Evolutionary conservation across 2,113 vertebrate species (phyloP), one percentile per base, ranked within the genome.

Genomic region (Cygnus atratus): DNA sequence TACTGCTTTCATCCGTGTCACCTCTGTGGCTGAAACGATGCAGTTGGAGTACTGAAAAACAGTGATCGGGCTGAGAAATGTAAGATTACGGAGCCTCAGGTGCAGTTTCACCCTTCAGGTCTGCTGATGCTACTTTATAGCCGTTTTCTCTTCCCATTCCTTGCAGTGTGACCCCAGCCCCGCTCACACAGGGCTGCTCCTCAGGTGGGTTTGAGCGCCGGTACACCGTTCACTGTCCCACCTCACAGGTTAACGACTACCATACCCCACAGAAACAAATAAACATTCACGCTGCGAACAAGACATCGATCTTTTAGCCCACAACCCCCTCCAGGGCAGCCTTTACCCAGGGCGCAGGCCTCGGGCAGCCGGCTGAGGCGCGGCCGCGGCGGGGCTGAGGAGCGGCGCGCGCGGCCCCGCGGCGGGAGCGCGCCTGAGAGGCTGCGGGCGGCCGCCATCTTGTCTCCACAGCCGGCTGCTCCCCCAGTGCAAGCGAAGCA

Each of bases 361-460:
- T 17, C 10, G 22, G 20, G 46, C 46, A 48, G 11, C 13, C 15
- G 67, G 5, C 33, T 5, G 9, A 48, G 8, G 24, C 35, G 35
- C 54, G n/a, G 8, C 7, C 22, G 4, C 44, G 14, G 4, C 2
- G 9, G 19, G 11, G 1, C 31, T 12, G n/a, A n/a, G 22, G 21
- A 29, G 28, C 10, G 8, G 68, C 18, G 55, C 25, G 68, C 93
- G 87, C 77, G 76, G 29, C 52, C 91, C 93, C 84, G 93, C 22
- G 11, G 37, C 93, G 84, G 37, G 90, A 35, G 50, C 96, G 96
- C 91, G 97, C 74, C n/a, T 79, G 67, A 88, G 54, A 61, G 63
- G 57, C 88, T 84, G 90, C 93, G 87, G 72, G 84, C 89, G 87
- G 96, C 95, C 91, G 97, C 97, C 97, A 98, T 98, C 87, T 98